These are phyloP conservation scores for Campylomormyrus tamandua DNA, from an alignment of 2,113 vertebrate species.

Conservation along the genomic window DNA sequence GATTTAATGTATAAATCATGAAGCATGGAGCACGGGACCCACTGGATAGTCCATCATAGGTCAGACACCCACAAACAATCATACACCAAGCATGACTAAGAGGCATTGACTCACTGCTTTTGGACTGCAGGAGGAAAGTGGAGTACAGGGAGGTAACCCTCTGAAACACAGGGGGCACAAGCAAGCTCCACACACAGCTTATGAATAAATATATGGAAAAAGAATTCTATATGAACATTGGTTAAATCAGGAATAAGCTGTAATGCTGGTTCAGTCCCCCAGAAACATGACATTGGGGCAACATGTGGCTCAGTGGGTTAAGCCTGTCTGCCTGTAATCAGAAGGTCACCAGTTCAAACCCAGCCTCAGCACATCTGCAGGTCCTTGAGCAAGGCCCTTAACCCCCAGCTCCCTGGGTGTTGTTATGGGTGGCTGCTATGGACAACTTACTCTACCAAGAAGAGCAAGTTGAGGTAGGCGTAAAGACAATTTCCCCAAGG, in stretches of 20 bases:
- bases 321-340: too few species aligned
- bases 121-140: not conserved
- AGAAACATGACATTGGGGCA: not conserved
- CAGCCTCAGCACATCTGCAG: too few species aligned
- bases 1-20: not conserved
- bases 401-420: too few species aligned
- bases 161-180: not conserved
- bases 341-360: too few species aligned
- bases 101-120: not conserved
- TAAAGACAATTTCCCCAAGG: too few species aligned
- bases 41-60: not conserved
- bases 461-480: too few species aligned
- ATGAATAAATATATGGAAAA: not conserved
- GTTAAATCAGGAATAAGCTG: not conserved
- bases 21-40: not conserved
- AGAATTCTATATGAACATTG: not conserved
- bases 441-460: too few species aligned
- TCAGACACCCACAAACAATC: not conserved
- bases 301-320: too few species aligned
- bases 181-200: not conserved
- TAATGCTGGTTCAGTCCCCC: not conserved
- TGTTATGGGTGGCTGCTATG: too few species aligned
- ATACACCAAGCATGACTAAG: not conserved
- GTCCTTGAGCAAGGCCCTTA: too few species aligned
- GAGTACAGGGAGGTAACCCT: not conserved